phyloP scores from a whole-genome alignment of 1,140 invertebrate species.

The Drosophila orosa region DNA sequence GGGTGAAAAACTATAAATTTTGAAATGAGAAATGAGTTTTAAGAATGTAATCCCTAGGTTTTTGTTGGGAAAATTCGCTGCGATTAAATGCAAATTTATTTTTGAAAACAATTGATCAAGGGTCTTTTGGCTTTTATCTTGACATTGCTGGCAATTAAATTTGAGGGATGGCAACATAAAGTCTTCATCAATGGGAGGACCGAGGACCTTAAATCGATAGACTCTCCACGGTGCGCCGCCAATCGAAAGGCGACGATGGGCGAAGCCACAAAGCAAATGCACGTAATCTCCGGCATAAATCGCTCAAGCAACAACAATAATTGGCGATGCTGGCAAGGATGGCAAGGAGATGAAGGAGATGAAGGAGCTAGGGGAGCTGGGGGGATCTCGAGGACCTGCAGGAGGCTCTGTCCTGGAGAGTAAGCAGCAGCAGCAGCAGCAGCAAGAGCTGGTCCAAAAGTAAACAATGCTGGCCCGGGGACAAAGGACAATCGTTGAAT shows the following conservation, averaged over 20 bases:
- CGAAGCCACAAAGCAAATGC: conserved; percentile 55
- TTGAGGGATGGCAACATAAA: conserved; percentile 19
- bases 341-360: conserved; percentile 1
- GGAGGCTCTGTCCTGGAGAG: conserved; percentile 13
- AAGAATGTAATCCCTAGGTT: background rate
- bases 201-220: conserved; percentile 28
- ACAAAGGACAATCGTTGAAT: conserved; percentile 79
- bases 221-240: conserved; percentile 26
- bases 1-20: background rate
- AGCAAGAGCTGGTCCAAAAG: conserved; percentile 45
- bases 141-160: background rate
- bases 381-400: conserved; percentile 7
- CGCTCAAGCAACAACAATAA: conserved; percentile 63
- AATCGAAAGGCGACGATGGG: conserved; percentile 30
- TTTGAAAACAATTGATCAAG: background rate
- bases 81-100: background rate
- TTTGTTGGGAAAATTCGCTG: background rate
- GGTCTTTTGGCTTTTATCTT: background rate
- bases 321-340: conserved; percentile 47
- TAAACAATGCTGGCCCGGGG: conserved; percentile 62
- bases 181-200: conserved; percentile 28
- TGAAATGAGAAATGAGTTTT: background rate
- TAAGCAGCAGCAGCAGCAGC: background rate
- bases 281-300: conserved; percentile 72
- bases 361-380: background rate